Percentiles rank a stretch among this genome's conserved stretches.
These are phyloP conservation scores for Sturmia bella DNA, from an alignment of 2,888 invertebrate genomes.

Conservation along the genomic window DNA sequence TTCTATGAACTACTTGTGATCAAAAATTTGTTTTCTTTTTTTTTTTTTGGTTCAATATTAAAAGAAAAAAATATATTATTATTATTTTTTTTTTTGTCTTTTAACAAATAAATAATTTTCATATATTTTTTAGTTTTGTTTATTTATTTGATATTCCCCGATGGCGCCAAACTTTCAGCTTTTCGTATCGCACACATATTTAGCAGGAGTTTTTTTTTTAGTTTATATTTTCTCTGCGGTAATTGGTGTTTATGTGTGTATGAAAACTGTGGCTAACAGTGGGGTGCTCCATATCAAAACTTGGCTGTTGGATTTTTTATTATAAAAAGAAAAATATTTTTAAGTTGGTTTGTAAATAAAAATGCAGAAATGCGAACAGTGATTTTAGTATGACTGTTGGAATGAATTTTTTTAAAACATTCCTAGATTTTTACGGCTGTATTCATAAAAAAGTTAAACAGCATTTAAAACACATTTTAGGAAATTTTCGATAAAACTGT, in stretches of 20 bases:
- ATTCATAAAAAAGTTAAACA: too few species aligned
- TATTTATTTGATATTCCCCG: conserved; percentile 55
- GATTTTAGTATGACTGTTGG: too few species aligned
- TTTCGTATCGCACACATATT: conserved; percentile 51
- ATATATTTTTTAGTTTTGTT: conserved; percentile 40
- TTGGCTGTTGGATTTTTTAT: background rate
- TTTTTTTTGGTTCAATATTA: conserved; percentile 11
- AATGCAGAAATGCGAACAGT: too few species aligned
- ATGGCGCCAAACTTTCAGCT: conserved; percentile 68
- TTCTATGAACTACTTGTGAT: conserved; percentile 23
- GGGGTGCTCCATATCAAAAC: background rate
- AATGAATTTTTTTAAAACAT: too few species aligned
- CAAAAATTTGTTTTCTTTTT: conserved; percentile 38
- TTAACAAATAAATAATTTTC: conserved; percentile 30
- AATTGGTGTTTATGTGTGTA: background rate
- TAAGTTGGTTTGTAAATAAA: too few species aligned
- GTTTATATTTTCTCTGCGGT: background rate
- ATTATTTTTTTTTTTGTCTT: conserved; percentile 2
- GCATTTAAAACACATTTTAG: too few species aligned
- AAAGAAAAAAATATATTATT: background rate
- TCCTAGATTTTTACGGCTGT: too few species aligned
- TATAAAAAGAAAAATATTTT: too few species aligned
- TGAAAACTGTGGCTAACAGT: background rate
- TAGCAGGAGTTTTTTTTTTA: conserved; percentile 10
- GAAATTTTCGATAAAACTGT: too few species aligned